Base-by-base conservation (phyloP, 2,888 invertebrate species). In the Melinopterus prodromus region DNA sequence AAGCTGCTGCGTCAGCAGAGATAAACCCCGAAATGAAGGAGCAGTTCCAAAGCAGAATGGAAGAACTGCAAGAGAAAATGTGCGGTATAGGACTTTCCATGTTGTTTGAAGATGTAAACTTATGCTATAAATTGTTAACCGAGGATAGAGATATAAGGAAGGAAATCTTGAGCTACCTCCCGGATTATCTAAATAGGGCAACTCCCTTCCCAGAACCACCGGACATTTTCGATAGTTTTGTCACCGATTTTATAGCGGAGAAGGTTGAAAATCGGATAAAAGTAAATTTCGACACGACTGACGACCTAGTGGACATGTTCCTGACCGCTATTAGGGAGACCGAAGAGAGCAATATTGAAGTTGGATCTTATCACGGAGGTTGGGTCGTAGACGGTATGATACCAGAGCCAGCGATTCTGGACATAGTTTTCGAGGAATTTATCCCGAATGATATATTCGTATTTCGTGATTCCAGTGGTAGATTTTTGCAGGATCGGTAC, bases 301-400 rank as follows among this genome's bases (percentile, higher is more conserved):
- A 90, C 80, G 91, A 92, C 84, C 80, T 91, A 78, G 87, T 90
- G 81, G 87, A 88, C 80, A 89, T 90, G 86, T 85, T 92, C 16
- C 84, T 85, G 7, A 88, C 85, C 69, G 84, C 86, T 7, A 87
- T 93, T 77, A 86, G 85, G 82, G 83, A 84, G 71, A 86, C 90
- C 70, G 91, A 92, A 83, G 84, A 85, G 36, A 83, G 88, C 81
- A 84, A 86, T 80, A 82, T 86, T 83, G 82, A 87, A 84, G 78
- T 85, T 78, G 86, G 88, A 77, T 85, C 87, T 80, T 90, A 81
- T 36, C 81, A 79, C 85, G 91, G 91, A 16, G 92, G 92, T 83
- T 94, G 92, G 90, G 90, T 94, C 81, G 88, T 94, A 78, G 93
- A 93, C 85, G 92, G 91, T 0, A 91, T 93, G 87, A 90, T 91